Evolutionary conservation across 2,888 invertebrate genomes (phyloP), one percentile per base, ranked within the genome.

Genomic region (Zele albiditarsus): DNA sequence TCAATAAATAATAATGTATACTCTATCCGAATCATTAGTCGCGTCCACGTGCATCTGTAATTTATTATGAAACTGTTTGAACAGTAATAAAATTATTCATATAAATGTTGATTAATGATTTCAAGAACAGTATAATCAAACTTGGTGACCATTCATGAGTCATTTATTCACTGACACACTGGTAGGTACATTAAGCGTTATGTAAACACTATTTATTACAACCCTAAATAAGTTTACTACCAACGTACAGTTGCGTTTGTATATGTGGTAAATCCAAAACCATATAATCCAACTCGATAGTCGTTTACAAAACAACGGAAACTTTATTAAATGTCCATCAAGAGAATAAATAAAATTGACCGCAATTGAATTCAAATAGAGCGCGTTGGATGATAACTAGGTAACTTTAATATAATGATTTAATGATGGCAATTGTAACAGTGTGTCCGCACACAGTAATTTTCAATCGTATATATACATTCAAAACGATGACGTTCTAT

Each of bases 201-300:
- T 82, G 84, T 84, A 84, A 85, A 84, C 83, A 84, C 82, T 83
- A 84, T 85, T 84, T 82, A 85, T 81, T 83, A 80, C 84, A 80
- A 71, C 75, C 80, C 79, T 82, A 82, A 84, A 85, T 83, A 84
- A 84, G 81, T 83, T 84, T 84, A 83, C 78, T 81, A 68, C 75
- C 80, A 57, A 16, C 63, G 57, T 63, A 33, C 49, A 60, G 63
- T 65, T 53, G 8, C 20, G 2, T n/a, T 53, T 23, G 20, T 53
- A n/a, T 62, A 8, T 42, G 28, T 31, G 33, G 57, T 68, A 31
- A 57, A 28, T 68, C 57, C 23, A 57, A 31, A 20, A 16, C 28
- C 25, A 28, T 67, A 27, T 49, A n/a, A 27, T 68, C n/a, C 20
- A 63, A 33, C 20, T 63, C 33, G 33, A 63, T 63, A 33, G 23